Base-by-base conservation (phyloP, 2,113 vertebrate genomes). In the Vidua chalybeata region DNA sequence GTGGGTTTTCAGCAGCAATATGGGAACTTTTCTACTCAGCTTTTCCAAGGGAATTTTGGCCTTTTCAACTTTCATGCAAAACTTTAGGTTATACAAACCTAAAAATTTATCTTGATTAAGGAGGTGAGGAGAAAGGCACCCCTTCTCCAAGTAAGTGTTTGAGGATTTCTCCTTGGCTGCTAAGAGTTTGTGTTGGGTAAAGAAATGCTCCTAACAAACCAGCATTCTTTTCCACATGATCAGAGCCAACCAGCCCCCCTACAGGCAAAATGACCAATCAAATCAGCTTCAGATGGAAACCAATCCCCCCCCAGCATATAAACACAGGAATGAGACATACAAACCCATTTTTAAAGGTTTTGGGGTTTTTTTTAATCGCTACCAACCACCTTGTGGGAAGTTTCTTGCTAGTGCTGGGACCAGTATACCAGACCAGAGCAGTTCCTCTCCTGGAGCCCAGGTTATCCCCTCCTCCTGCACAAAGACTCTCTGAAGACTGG, bases 221-320 rank as follows among this genome's bases (percentile, higher is more conserved):
- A 97, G 97, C 97, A 98, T 98, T 98, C 98, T 98, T 98, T 98
- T 98, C 97, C 97, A 98, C 98, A 98, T 97, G 98, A 98, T 98
- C 98, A 99, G 98, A 98, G 98, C 97, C 99, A 99, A 99, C 98
- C 98, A 63, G 99, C 98, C 98, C 98, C 98, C 99, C 98, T 98
- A 98, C 98, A 99, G 99, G 98, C 98, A 98, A 98, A 99, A 98
- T 98, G 99, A 99, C 99, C 99, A 99, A 99, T 98, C 98, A 97
- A 98, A 99, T 99, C 98, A 98, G 97, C 98, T 96, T 98, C 97
- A 97, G 96, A 97, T 83, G 63, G 95, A 98, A 97, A 97, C 96
- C 97, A 97, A 87, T 71, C 96, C 96, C 95, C 96, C 95, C 97
- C 84, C 93, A 89, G 96, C 97, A 98, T 98, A 98, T 97, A 98